These are phyloP conservation scores for Loripinus fragilis DNA, from an alignment of 2,888 invertebrate genomes.

Conservation along the genomic window DNA sequence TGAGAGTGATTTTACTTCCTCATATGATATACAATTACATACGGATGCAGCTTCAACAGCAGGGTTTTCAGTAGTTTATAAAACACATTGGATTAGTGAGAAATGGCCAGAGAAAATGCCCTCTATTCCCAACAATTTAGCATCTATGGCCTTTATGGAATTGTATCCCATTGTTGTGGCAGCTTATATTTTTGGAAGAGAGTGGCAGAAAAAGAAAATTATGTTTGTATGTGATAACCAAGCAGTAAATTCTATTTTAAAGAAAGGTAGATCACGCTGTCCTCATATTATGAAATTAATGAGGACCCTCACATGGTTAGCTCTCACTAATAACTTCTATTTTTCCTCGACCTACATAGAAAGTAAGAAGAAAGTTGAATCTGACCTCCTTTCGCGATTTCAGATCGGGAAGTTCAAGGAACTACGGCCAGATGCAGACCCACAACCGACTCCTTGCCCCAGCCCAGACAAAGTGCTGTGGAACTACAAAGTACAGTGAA, in stretches of 20 bases:
- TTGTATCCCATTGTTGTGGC: neutral
- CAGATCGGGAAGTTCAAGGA: neutral
- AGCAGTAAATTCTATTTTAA: neutral
- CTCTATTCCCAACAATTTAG: neutral
- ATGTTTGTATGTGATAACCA: constrained; percentile 7
- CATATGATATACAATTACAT: neutral
- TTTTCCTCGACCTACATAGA: neutral
- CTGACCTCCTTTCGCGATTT: neutral
- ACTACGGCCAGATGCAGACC: neutral
- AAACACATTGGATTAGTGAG: neutral
- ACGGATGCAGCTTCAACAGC: neutral
- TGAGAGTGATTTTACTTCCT: neutral
- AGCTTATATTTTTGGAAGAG: neutral
- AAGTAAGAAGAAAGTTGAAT: neutral
- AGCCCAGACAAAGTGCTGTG: no score
- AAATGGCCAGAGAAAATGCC: neutral
- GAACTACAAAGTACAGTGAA: no score
- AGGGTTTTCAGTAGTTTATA: neutral
- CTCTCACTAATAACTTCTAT: neutral
- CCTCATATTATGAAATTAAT: no score
- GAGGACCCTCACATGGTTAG: neutral
- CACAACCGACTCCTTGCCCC: no score
- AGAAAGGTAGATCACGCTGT: neutral
- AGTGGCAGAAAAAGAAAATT: neutral
- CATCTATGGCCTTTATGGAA: no score